Percentiles rank a stretch among this genome's conserved stretches.
These are phyloP conservation scores for Polietes domitor DNA, from an alignment of 2,888 invertebrate genomes.

Conservation along the genomic window DNA sequence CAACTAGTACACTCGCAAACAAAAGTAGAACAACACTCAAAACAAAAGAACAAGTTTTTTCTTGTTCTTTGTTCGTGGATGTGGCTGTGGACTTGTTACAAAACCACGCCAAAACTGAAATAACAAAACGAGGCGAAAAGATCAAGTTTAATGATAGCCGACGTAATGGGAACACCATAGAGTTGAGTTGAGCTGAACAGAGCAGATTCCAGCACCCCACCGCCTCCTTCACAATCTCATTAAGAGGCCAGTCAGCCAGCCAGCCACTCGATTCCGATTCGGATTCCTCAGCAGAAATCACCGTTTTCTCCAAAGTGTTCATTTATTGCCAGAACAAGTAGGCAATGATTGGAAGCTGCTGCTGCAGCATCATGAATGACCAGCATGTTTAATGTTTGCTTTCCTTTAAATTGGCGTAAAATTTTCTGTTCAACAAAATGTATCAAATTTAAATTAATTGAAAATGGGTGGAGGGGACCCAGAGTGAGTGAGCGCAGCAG, in stretches of 20 bases:
- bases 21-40: background rate
- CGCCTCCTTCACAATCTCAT: background rate
- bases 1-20: background rate
- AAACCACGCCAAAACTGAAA: background rate
- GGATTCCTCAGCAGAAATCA: background rate
- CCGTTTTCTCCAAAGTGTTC: background rate
- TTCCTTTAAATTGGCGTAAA: constrained; percentile 24
- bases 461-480: background rate
- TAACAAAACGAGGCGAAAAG: constrained; percentile 2
- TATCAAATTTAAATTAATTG: constrained; percentile 28
- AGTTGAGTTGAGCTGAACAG: background rate
- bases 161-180: background rate
- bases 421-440: background rate
- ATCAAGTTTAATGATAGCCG: constrained; percentile 47
- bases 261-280: no score
- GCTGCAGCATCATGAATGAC: background rate
- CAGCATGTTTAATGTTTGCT: constrained; percentile 22
- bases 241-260: background rate
- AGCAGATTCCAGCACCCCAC: background rate
- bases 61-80: background rate
- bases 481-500: background rate
- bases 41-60: background rate
- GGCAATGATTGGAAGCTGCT: background rate
- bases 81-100: background rate
- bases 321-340: background rate